Conservation (phyloP, 2,797 vertebrate species). For the Spizella passerina region DNA sequence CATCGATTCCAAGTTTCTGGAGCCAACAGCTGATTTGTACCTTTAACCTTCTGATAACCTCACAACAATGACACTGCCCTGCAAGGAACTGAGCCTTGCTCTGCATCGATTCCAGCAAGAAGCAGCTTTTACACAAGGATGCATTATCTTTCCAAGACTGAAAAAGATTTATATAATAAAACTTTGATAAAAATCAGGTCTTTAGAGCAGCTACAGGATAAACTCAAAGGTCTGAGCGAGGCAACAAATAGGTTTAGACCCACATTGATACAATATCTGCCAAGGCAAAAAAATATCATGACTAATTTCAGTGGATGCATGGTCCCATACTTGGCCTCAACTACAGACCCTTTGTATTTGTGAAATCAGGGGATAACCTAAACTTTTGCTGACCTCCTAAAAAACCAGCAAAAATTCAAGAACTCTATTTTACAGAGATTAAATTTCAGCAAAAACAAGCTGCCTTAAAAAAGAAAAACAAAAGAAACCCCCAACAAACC, state of each 20-base stretch:
- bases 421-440: background rate
- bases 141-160: slow-evolving; percentile 16
- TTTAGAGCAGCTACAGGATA: background rate
- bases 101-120: slow-evolving; percentile 31
- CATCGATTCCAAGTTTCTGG: slow-evolving; percentile 30
- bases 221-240: slow-evolving; percentile 10
- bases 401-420: background rate
- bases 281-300: background rate
- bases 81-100: background rate
- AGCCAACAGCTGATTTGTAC: background rate
- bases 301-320: background rate
- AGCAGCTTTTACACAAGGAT: slow-evolving; percentile 13
- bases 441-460: background rate
- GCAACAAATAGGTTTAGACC: slow-evolving; percentile 8
- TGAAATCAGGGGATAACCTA: background rate
- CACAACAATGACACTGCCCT: background rate
- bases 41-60: slow-evolving; percentile 59
- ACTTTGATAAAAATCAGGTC: slow-evolving; percentile 60
- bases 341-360: background rate
- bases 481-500: background rate
- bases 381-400: background rate
- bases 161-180: slow-evolving; percentile 42
- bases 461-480: background rate
- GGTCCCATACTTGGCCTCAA: background rate
- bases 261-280: background rate